These are phyloP conservation scores for Pseudomyrmex pallidus DNA, from an alignment of 1,140 invertebrate species.

Conservation along the genomic window DNA sequence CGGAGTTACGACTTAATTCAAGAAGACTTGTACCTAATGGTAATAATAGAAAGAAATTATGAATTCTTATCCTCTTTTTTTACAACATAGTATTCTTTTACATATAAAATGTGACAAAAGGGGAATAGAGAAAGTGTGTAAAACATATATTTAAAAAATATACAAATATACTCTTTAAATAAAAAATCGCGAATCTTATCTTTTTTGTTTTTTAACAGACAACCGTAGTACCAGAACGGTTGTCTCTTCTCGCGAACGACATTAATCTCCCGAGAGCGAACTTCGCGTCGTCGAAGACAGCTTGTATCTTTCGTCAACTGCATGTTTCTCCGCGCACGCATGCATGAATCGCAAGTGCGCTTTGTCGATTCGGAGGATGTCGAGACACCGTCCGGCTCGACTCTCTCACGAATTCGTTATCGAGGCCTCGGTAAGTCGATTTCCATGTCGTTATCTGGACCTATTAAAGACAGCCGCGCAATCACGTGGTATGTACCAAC, in stretches of 20 bases:
- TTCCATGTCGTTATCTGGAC: constrained; percentile 64
- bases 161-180: background rate
- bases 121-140: background rate
- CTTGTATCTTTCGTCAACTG: constrained; percentile 27
- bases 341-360: constrained; percentile 3
- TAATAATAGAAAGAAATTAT: too few relatives aligned
- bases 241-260: background rate
- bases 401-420: constrained; percentile 65
- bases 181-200: background rate
- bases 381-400: constrained; percentile 21
- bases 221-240: background rate
- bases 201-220: background rate
- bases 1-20: background rate
- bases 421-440: constrained; percentile 59
- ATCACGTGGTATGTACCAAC: background rate
- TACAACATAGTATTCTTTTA: background rate
- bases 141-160: background rate
- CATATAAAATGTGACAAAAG: background rate
- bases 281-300: constrained; percentile 17
- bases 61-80: background rate
- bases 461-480: constrained; percentile 44
- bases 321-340: constrained; percentile 20
- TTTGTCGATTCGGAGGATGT: constrained; percentile 39
- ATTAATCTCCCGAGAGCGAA: constrained; percentile 42
- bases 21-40: background rate